Base-by-base conservation (phyloP, 2,888 invertebrate species). In the Andricus quercusramuli region DNA sequence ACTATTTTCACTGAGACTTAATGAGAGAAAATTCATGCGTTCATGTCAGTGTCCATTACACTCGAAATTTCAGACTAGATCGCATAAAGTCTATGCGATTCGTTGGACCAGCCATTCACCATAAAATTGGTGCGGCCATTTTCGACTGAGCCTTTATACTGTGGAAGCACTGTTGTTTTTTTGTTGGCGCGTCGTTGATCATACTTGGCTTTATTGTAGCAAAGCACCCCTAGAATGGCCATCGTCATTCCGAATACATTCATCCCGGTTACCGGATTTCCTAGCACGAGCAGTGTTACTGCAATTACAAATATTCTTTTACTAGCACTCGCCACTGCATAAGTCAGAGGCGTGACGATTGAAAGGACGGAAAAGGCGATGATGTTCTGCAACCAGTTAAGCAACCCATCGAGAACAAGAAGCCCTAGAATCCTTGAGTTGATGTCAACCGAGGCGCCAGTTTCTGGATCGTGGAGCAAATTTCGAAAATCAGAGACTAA, bases 321-420 rank as follows among this genome's bases (percentile, higher is more conserved):
- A 78, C 98, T 98, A 41, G 98, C 97, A 93, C 97, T 99, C 78
- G 98, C 98, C 80, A 99, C 98, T 0, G 98, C 98, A 93, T 99
- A 99, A 0, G 98, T 97, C 51, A 99, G 94, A 64, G 99, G 98
- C n/a, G 98, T 96, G 62, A 99, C 97, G 85, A 97, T 93, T 78
- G 97, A 97, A 86, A 99, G 94, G 79, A 99, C 96, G 87, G 97
- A 97, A 93, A 99, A 99, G 0, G 99, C 99, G 78, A 98, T 95
- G 88, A 98, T 96, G 91, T 99, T 99, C 93, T 99, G 99, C 86
- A 98, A 93, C 97, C 98, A 99, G 91, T 97, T 98, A 85, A 98
- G 95, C 79, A 97, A 94, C 22, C 98, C 99, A 93, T 98, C 98
- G 25, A 95, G 91, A 82, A 96, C 93, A 56, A 97, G 93, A 79